Evolutionary conservation across 2,888 invertebrate genomes (phyloP).

Genomic region (Xanthostigma xanthostigma): DNA sequence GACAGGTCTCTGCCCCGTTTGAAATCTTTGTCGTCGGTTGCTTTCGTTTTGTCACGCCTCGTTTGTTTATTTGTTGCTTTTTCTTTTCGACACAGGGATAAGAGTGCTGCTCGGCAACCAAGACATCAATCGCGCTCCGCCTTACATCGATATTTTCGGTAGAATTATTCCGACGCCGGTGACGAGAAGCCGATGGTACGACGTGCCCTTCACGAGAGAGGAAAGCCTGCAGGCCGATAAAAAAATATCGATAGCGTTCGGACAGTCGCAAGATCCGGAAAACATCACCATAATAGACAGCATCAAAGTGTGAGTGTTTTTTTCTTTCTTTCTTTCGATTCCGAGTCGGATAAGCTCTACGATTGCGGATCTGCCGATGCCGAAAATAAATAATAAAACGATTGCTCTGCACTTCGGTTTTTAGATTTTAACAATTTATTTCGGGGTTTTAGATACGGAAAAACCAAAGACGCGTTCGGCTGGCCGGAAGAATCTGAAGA

Average conservation of each 20-base stretch:
- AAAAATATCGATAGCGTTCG: conserved; percentile 68
- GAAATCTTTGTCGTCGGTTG: too few species aligned
- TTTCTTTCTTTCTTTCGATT: not conserved
- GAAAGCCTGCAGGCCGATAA: conserved; percentile 88
- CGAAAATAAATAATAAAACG: conserved; percentile 6
- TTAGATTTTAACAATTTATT: not conserved
- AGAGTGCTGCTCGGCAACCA: conserved; percentile 76
- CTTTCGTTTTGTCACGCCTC: not conserved
- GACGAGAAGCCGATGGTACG: conserved; percentile 80
- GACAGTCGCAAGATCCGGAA: conserved; percentile 73
- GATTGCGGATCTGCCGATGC: not conserved
- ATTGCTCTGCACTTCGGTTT: not conserved
- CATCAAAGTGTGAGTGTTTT: conserved; percentile 52
- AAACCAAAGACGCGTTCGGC: conserved; percentile 88
- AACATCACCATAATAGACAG: conserved; percentile 88
- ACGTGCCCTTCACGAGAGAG: conserved; percentile 85
- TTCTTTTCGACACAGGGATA: conserved; percentile 37
- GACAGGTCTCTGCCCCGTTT: conserved; percentile 29
- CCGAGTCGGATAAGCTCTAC: not conserved
- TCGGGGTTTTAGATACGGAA: conserved; percentile 54
- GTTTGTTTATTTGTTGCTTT: not conserved
- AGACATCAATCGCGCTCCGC: conserved; percentile 61
- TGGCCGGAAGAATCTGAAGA: conserved; percentile 96
- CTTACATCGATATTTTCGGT: conserved; percentile 61
- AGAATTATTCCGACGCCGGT: conserved; percentile 56